phyloP scores from a whole-genome alignment of 2,888 invertebrate species.

The Rhorus exstirpatorius region DNA sequence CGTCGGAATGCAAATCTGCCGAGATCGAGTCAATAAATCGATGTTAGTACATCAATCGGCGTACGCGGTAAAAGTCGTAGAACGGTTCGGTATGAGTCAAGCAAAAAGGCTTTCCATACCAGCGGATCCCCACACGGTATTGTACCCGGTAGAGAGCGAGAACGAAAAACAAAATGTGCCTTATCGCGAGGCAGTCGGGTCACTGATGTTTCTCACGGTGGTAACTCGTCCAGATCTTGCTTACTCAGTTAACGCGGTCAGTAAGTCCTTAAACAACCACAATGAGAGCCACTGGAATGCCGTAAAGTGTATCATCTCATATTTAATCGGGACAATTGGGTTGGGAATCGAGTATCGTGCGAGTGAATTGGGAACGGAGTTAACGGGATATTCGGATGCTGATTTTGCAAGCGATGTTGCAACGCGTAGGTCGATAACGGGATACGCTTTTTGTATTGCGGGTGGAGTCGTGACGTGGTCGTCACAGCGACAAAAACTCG shows the following conservation, averaged over 20 bases:
- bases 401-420: conserved; percentile 49
- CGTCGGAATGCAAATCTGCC: conserved; percentile 65
- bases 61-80: conserved; percentile 57
- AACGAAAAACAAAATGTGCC: conserved; percentile 31
- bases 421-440: conserved; percentile 53
- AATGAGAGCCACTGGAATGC: conserved; percentile 59
- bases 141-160: conserved; percentile 43
- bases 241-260: conserved; percentile 49
- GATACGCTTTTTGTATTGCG: conserved; percentile 49
- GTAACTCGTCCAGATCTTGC: conserved; percentile 58
- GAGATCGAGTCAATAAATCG: conserved; percentile 54
- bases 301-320: conserved; percentile 53
- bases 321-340: conserved; percentile 40
- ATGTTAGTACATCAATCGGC: conserved; percentile 65
- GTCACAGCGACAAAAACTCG: conserved; percentile 55
- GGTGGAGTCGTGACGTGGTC: conserved; percentile 48
- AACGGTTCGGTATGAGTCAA: conserved; percentile 54
- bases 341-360: conserved; percentile 30
- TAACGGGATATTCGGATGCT: conserved; percentile 39
- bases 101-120: conserved; percentile 55
- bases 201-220: conserved; percentile 56
- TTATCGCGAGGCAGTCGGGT: conserved; percentile 61
- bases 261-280: conserved; percentile 57
- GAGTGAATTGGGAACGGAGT: not conserved
- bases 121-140: conserved; percentile 25